These are phyloP conservation scores for Aegotheles bennettii DNA, from an alignment of 2,113 vertebrate genomes.

Conservation along the genomic window DNA sequence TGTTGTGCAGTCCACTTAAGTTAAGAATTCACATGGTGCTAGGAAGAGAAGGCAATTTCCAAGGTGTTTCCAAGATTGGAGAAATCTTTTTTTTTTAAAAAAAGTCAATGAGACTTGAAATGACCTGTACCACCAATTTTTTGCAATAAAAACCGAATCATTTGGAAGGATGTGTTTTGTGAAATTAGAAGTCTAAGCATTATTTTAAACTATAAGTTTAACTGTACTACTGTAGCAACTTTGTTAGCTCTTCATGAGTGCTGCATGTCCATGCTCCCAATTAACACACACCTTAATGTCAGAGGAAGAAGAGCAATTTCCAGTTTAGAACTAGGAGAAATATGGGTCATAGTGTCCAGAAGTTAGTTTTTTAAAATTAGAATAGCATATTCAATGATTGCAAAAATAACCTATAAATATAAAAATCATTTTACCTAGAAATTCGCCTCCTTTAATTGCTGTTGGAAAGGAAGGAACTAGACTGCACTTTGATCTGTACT, in stretches of 20 bases:
- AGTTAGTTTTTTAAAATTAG: neutral
- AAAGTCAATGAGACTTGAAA: neutral
- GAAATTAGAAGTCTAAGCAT: too few species aligned
- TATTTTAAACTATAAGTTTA: neutral
- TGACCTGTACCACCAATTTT: neutral
- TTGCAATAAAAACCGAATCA: neutral
- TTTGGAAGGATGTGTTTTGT: neutral
- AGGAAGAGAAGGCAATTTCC: neutral
- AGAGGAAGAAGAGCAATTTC: neutral
- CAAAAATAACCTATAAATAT: neutral
- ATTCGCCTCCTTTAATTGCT: slow-evolving; percentile 20
- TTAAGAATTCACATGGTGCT: neutral
- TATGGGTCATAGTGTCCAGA: neutral
- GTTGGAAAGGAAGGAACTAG: slow-evolving; percentile 14
- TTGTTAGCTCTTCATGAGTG: neutral
- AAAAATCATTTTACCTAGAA: neutral
- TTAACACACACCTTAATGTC: neutral
- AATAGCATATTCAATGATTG: neutral
- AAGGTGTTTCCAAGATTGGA: neutral
- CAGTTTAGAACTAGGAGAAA: neutral
- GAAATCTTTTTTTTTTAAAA: neutral
- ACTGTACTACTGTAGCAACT: neutral
- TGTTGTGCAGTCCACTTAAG: neutral
- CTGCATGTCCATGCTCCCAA: accelerated
- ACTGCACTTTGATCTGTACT: slow-evolving; percentile 44